Evolutionary conservation across 2,797 vertebrate genomes (phyloP).

Genomic region (Poeciliopsis presidionis): DNA sequence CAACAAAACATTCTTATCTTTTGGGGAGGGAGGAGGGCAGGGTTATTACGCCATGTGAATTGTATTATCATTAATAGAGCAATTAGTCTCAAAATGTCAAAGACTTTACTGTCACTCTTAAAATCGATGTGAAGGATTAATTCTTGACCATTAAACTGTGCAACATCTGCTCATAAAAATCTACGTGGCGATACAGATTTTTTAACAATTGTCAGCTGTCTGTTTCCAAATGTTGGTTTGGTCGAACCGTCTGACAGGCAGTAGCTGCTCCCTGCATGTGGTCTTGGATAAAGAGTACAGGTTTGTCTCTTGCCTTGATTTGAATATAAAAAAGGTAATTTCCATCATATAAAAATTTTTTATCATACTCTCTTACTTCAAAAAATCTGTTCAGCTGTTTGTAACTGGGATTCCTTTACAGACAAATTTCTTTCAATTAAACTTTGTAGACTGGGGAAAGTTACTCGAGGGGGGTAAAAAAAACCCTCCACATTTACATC

Average conservation of each 20-base stretch:
- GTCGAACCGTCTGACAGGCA: conserved; percentile 8
- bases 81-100: not conserved
- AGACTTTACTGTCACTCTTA: not conserved
- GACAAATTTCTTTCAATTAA: not conserved
- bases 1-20: not conserved
- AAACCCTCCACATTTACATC: not conserved
- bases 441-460: not conserved
- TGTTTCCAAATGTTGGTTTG: conserved; percentile 13
- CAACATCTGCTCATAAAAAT: not conserved
- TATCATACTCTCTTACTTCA: conserved; percentile 8
- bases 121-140: not conserved
- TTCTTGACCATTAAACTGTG: not conserved
- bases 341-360: conserved; percentile 17
- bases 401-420: conserved; percentile 10
- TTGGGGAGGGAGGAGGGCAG: too few species aligned
- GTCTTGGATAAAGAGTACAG: conserved; percentile 12
- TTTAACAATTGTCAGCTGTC: conserved; percentile 17
- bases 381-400: conserved; percentile 17
- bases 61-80: not conserved
- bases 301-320: conserved; percentile 15
- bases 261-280: conserved; percentile 24
- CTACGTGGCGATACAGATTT: not conserved
- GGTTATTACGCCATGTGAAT: not conserved
- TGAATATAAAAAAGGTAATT: conserved; percentile 8
- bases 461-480: not conserved